phyloP scores from a whole-genome alignment of 2,888 invertebrate species.

The Criorhina ranunculi region DNA sequence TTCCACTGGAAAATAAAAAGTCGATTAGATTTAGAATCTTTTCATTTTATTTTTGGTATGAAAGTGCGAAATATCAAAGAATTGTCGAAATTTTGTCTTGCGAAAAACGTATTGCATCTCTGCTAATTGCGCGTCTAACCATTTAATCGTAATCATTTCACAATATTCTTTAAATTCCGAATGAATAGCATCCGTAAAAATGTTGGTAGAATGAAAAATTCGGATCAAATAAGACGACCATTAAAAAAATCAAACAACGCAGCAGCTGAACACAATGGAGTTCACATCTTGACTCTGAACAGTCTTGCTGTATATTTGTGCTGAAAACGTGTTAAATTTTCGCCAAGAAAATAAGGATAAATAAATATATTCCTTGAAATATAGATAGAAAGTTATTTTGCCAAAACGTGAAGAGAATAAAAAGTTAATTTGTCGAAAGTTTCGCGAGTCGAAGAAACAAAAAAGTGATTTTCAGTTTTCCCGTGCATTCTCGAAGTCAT shows the following conservation, averaged over 20 bases:
- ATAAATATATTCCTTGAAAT: slow-evolving; percentile 28
- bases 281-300: slow-evolving; percentile 63
- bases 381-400: slow-evolving; percentile 6
- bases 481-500: slow-evolving; percentile 3
- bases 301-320: slow-evolving; percentile 21
- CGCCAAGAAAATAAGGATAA: neutral
- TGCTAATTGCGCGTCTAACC: slow-evolving; percentile 24
- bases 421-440: slow-evolving; percentile 4
- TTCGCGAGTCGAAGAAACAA: slow-evolving; percentile 5
- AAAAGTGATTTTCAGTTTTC: slow-evolving; percentile 14
- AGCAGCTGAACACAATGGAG: slow-evolving; percentile 71
- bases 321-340: slow-evolving; percentile 44
- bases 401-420: neutral
- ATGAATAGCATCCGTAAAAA: slow-evolving; percentile 29
- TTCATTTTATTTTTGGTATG: slow-evolving; percentile 30
- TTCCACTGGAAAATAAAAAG: slow-evolving; percentile 57
- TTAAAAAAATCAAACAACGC: slow-evolving; percentile 61
- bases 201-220: slow-evolving; percentile 52
- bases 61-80: slow-evolving; percentile 57
- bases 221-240: slow-evolving; percentile 40
- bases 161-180: slow-evolving; percentile 17
- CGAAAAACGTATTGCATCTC: slow-evolving; percentile 14
- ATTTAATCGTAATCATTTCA: slow-evolving; percentile 1
- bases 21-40: slow-evolving; percentile 18
- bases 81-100: slow-evolving; percentile 36